Evolutionary conservation across 2,888 invertebrate species (phyloP).

Genomic region (Trachelus iudaicus): DNA sequence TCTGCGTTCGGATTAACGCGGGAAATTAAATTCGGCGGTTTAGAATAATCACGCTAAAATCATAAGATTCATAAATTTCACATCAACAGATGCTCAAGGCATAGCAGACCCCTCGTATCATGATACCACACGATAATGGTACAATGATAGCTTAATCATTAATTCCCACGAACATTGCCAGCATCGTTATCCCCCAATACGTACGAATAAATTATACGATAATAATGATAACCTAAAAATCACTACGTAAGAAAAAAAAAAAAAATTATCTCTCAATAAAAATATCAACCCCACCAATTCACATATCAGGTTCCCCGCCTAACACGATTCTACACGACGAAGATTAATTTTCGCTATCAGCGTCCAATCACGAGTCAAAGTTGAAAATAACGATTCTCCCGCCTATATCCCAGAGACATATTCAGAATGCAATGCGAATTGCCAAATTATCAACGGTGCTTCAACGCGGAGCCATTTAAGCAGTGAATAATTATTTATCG

Average conservation of each 20-base stretch:
- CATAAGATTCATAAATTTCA: neutral
- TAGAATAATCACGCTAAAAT: neutral
- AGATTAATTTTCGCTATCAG: too few species aligned
- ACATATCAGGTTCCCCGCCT: too few species aligned
- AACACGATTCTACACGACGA: too few species aligned
- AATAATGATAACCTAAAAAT: too few species aligned
- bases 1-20: neutral
- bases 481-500: constrained; percentile 41
- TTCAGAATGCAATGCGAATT: constrained; percentile 10
- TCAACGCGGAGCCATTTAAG: constrained; percentile 21
- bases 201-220: too few species aligned
- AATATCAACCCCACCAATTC: too few species aligned
- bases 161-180: neutral
- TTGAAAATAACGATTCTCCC: too few species aligned
- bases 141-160: neutral
- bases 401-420: too few species aligned
- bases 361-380: too few species aligned
- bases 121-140: neutral
- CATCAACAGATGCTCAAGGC: neutral
- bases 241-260: too few species aligned
- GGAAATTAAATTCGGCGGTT: neutral
- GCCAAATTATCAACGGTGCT: constrained; percentile 27
- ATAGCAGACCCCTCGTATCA: neutral
- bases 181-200: neutral
- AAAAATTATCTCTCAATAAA: too few species aligned